Base-by-base conservation (phyloP, 1,140 invertebrate species). In the Drosophila repletoides region DNA sequence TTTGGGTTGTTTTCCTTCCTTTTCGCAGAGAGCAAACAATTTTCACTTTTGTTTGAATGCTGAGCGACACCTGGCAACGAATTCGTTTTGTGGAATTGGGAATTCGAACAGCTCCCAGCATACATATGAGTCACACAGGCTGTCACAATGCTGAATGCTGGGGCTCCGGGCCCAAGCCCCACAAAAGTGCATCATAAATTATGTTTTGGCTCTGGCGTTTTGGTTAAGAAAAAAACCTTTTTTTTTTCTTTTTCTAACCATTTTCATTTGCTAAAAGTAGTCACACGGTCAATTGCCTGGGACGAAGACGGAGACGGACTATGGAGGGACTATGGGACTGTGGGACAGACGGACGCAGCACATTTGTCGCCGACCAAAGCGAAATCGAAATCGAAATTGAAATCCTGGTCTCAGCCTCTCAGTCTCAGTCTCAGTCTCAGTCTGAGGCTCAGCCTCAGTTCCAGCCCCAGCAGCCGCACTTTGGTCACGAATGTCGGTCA, bases 211-310 rank as follows among this genome's bases (percentile, higher is more conserved):
- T 84, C 26, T 63, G 68, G 67, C 43, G 31, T 65, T 72, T 61
- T 51, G 43, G 45, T 72, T 43, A 41, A 48, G n/a, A 28, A 38
- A 45, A 55, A 40, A 69, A 52, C 49, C 40, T 65, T 79, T 74
- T 38, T 33, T 65, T 60, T 36, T 72, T 38, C 61, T 60, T 52
- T 51, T 75, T 72, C 66, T 68, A 80, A 76, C 59, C 67, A 87
- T 86, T 84, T 86, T 83, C 73, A 84, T 77, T 83, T 86, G 81
- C 80, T 84, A 86, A 86, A n/a, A 86, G 80, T 86, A 86, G 80
- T 86, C 80, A 76, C 80, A 86, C 80, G 80, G 80, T 87, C 76
- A 86, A 69, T 48, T 69, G 29, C 53, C 21, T 28, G 65, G 38
- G 22, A 14, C 29, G 29, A 19, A 26, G 36, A 15, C 10, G 24